Evolutionary conservation across 1,140 invertebrate genomes (phyloP).

Genomic region (Diachasmimorpha longicaudata): DNA sequence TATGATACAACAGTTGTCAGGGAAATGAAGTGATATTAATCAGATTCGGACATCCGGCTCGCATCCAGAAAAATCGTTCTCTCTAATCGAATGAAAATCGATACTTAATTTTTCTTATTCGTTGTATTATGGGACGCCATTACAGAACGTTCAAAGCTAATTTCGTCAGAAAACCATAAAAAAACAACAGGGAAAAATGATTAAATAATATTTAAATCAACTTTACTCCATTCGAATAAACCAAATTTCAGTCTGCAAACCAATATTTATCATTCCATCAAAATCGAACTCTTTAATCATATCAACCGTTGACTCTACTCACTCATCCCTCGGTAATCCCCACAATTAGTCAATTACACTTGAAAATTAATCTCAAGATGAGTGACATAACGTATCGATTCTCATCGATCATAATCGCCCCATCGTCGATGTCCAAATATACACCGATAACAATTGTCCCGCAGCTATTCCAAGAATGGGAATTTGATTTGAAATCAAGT

Average conservation of each 20-base stretch:
- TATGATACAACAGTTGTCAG: background rate
- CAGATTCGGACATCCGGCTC: background rate
- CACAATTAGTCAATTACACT: background rate
- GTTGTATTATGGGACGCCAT: too few relatives aligned
- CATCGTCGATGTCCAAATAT: background rate
- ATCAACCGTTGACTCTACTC: background rate
- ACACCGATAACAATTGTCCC: background rate
- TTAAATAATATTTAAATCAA: too few relatives aligned
- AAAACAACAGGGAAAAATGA: too few relatives aligned
- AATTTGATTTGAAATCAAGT: background rate
- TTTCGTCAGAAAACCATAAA: too few relatives aligned
- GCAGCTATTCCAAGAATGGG: background rate
- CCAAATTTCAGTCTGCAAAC: too few relatives aligned
- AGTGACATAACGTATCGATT: background rate
- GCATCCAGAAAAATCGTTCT: too few relatives aligned
- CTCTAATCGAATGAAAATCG: too few relatives aligned
- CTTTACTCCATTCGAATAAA: too few relatives aligned
- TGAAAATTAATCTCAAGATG: background rate
- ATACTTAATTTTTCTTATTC: too few relatives aligned
- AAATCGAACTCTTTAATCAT: background rate
- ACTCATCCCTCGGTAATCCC: background rate
- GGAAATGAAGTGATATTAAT: background rate
- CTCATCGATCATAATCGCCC: background rate
- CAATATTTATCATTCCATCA: background rate
- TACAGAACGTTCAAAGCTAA: too few relatives aligned